Base-by-base conservation (phyloP, 2,888 invertebrate species). In the Metacarcinus magister region DNA sequence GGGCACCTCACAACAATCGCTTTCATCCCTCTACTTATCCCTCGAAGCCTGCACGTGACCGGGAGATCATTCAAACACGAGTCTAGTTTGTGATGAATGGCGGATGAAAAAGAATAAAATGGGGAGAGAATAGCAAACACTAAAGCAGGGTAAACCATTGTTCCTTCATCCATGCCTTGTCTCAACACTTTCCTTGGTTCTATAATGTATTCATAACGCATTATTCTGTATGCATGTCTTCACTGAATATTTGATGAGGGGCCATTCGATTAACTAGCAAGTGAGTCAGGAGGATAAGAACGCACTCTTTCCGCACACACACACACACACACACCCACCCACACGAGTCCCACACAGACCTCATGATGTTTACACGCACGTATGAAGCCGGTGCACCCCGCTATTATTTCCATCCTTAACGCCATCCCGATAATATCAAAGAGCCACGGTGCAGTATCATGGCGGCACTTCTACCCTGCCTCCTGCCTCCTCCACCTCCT, bases 231-330 rank as follows among this genome's bases (percentile, higher is more conserved):
- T 23, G 8, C 75, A 75, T 75, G n/a, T 28, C 75, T 75, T 16
- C 75, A 75, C n/a, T 75, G 75, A 75, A 75, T 75, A 75, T 75
- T 75, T 16, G 75, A 75, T 75, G 75, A 75, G 75, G 23, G 75
- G 75, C 23, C 28, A 23, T 75, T 75, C 7, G 2, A 75, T 23
- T 75, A 75, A 23, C 75, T 28, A n/a, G 28, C 23, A 7, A 23
- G 75, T 19, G 75, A 75, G 75, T 23, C 23, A 19, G 4, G 75
- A 75, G 75, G 75, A 75, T 23, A 28, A 75, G 75, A 28, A 75
- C 23, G 75, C 23, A 75, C 2, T 19, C 54, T 54, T 54, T 54
- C 54, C 54, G 16, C 19, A 54, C 19, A 19, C 19, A 39, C 8
- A 54, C 16, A 19, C 54, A 54, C 19, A 54, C 13, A 19, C 19